Conservation (phyloP, 2,113 vertebrate species). For the Phocoena phocoena region DNA sequence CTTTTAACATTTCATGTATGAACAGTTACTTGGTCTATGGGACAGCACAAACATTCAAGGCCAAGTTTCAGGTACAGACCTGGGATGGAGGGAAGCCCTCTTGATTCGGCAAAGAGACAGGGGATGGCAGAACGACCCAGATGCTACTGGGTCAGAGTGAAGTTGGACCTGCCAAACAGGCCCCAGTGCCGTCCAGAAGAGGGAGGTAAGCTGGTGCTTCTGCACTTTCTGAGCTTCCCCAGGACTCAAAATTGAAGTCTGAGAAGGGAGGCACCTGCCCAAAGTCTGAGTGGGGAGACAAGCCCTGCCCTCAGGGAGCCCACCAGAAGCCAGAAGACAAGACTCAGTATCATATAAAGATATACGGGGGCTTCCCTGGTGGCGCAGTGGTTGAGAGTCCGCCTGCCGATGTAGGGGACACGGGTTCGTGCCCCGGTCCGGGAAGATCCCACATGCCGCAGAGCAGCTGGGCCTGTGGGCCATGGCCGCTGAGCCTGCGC, state of each 20-base stretch:
- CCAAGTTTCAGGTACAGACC: background rate
- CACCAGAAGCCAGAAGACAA: background rate
- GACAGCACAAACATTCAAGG: background rate
- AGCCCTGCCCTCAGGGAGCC: background rate
- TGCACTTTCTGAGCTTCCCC: background rate
- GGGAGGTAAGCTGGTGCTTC: background rate
- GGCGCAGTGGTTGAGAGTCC: no score
- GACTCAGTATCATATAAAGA: background rate
- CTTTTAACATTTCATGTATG: background rate
- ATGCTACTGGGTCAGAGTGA: background rate
- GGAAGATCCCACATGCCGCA: no score
- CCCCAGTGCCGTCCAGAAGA: background rate
- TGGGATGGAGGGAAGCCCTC: background rate
- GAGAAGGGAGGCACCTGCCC: background rate
- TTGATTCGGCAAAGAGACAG: background rate
- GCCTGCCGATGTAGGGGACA: no score
- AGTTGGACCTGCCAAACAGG: background rate
- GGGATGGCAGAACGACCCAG: background rate
- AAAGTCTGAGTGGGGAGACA: background rate
- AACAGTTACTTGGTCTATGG: background rate
- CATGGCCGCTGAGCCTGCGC: no score
- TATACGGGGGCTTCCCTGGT: background rate
- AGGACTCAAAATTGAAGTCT: background rate
- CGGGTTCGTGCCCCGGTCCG: no score
- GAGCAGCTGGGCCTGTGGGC: no score